Percentiles rank a stretch among this genome's conserved stretches.
Evolutionary conservation across 2,797 vertebrate species (phyloP).

Genomic region (Macropodus opercularis): DNA sequence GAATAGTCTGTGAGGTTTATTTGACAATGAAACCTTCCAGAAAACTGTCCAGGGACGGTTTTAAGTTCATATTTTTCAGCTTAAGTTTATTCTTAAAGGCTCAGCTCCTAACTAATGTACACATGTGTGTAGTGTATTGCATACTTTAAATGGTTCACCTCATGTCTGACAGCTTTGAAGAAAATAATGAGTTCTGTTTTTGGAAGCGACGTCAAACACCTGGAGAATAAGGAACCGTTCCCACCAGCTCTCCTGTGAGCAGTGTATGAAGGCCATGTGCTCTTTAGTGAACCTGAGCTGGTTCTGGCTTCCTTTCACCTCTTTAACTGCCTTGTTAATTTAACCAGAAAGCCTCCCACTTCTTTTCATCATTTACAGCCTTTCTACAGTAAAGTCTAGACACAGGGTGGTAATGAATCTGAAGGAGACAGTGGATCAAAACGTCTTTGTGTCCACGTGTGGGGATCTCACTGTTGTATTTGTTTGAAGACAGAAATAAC

Average conservation of each 20-base stretch:
- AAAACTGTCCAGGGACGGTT: slow-evolving; percentile 1
- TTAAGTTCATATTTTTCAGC: not conserved
- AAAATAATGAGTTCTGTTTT: slow-evolving; percentile 42
- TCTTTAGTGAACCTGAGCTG: slow-evolving; percentile 33
- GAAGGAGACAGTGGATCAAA: slow-evolving; percentile 28
- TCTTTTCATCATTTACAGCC: slow-evolving; percentile 52
- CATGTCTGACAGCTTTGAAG: slow-evolving; percentile 8
- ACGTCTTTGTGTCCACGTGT: slow-evolving; percentile 11
- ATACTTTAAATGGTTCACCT: slow-evolving; percentile 6
- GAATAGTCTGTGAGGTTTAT: slow-evolving; percentile 11
- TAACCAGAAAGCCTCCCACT: slow-evolving; percentile 35
- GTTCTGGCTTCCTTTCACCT: slow-evolving; percentile 43
- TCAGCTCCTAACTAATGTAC: no score
- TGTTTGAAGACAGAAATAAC: slow-evolving; percentile 50
- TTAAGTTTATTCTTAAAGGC: slow-evolving; percentile 1
- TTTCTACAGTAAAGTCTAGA: slow-evolving; percentile 17
- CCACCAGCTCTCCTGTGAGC: slow-evolving; percentile 4
- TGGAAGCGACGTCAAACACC: slow-evolving; percentile 27
- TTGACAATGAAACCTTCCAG: slow-evolving; percentile 2
- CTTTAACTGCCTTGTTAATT: slow-evolving; percentile 45
- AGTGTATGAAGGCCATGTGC: slow-evolving; percentile 19
- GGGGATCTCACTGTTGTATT: slow-evolving; percentile 30
- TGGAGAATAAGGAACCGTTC: slow-evolving; percentile 29
- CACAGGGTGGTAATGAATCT: slow-evolving; percentile 12
- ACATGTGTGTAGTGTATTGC: slow-evolving; percentile 1